phyloP scores from a whole-genome alignment of 2,888 invertebrate genomes.

The Andrena marginata region DNA sequence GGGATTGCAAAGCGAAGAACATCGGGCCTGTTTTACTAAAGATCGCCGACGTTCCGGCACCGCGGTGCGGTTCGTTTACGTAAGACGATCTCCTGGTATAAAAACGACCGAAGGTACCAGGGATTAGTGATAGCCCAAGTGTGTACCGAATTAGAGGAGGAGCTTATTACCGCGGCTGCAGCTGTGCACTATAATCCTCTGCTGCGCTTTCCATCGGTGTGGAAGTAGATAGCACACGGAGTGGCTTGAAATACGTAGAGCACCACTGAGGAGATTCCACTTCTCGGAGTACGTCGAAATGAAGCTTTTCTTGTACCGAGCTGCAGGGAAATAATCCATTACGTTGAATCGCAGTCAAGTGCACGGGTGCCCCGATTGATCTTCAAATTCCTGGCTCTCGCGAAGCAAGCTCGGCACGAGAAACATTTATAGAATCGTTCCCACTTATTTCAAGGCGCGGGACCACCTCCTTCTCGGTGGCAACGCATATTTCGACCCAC shows the following conservation, averaged over 20 bases:
- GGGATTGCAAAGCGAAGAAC: conserved; percentile 16
- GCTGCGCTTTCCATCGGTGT: conserved; percentile 58
- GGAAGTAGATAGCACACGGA: conserved; percentile 28
- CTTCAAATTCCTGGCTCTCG: background rate
- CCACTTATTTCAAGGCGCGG: background rate
- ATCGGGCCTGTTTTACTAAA: conserved; percentile 6
- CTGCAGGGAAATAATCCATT: no score
- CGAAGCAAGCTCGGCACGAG: background rate
- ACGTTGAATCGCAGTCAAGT: background rate
- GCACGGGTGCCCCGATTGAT: background rate
- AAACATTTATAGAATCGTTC: background rate
- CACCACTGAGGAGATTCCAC: background rate
- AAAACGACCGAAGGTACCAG: conserved; percentile 54
- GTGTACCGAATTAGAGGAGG: conserved; percentile 70
- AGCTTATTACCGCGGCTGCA: conserved; percentile 80
- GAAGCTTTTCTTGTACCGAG: background rate
- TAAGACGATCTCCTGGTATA: conserved; percentile 55
- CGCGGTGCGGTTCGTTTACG: conserved; percentile 55
- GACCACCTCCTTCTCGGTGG: background rate
- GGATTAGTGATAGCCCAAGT: conserved; percentile 47
- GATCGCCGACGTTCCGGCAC: conserved; percentile 3
- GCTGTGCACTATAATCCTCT: conserved; percentile 77
- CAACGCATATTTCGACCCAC: conserved; percentile 2
- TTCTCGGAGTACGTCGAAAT: background rate
- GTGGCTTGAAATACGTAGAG: background rate